These are phyloP conservation scores for Siniperca chuatsi DNA, from an alignment of 2,113 vertebrate genomes.

Conservation along the genomic window DNA sequence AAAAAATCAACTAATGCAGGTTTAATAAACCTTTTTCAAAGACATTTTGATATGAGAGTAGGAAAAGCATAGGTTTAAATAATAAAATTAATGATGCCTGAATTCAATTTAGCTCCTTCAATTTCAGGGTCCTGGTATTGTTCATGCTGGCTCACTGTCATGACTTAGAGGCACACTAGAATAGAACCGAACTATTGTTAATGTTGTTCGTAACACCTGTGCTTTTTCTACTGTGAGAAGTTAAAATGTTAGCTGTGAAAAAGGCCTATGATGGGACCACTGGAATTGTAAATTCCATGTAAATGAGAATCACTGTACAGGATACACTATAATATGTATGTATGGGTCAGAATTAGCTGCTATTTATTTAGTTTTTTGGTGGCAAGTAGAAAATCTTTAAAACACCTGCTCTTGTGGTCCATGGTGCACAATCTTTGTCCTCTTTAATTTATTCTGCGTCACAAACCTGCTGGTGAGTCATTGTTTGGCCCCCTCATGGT, in stretches of 20 bases:
- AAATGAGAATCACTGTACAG: not conserved
- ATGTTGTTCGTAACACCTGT: not conserved
- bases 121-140: not conserved
- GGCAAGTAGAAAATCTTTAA: slow-evolving; percentile 6
- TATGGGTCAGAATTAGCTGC: not conserved
- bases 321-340: not conserved
- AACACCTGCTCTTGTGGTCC: slow-evolving; percentile 51
- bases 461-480: slow-evolving; percentile 66
- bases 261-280: not conserved
- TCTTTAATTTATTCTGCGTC: slow-evolving; percentile 54
- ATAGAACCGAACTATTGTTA: not conserved
- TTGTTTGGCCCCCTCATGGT: slow-evolving; percentile 40
- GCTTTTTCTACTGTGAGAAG: not conserved
- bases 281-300: no score
- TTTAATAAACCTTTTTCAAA: not conserved
- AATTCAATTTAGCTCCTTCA: not conserved
- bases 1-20: not conserved
- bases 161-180: not conserved
- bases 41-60: no score
- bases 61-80: no score
- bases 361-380: not conserved
- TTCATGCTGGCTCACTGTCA: not conserved
- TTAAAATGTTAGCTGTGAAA: not conserved
- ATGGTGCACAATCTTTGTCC: slow-evolving; percentile 37
- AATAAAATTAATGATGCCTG: not conserved